Conservation (phyloP, 2,888 invertebrate species). For the Tineola bisselliella region DNA sequence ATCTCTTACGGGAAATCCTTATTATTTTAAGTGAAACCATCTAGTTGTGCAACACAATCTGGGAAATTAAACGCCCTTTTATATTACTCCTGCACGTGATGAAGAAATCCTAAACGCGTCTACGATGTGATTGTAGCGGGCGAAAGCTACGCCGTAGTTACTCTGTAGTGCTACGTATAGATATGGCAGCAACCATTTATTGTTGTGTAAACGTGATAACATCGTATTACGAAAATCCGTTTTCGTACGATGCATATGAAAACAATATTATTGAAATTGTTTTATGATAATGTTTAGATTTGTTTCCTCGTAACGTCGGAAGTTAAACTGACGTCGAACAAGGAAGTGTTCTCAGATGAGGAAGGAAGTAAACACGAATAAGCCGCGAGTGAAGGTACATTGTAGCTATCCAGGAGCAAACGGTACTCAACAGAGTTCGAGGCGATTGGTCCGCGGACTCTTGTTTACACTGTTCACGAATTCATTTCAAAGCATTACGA, state of each 20-base stretch:
- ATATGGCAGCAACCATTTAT: too few relatives aligned
- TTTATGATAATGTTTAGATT: background rate
- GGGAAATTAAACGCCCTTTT: background rate
- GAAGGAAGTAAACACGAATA: background rate
- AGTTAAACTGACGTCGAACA: background rate
- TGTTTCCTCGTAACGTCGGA: background rate
- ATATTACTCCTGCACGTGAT: background rate
- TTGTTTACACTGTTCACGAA: conserved; percentile 23
- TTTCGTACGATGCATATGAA: too few relatives aligned
- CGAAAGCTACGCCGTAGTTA: background rate
- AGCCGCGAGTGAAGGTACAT: background rate
- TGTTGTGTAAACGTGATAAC: too few relatives aligned
- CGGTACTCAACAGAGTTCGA: background rate
- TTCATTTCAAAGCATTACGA: conserved; percentile 22
- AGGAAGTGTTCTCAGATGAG: conserved; percentile 12
- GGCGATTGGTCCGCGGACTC: conserved; percentile 16
- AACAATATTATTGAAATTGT: too few relatives aligned
- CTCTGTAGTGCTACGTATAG: background rate
- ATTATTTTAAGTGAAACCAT: conserved; percentile 51
- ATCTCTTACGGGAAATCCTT: conserved; percentile 48
- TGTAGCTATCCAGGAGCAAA: background rate
- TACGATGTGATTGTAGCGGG: background rate
- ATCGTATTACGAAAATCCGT: too few relatives aligned
- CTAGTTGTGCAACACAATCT: conserved; percentile 16
- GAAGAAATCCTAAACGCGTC: background rate